Evolutionary conservation across 1,140 invertebrate species (phyloP).

Genomic region (Doryteuthis pealeii): DNA sequence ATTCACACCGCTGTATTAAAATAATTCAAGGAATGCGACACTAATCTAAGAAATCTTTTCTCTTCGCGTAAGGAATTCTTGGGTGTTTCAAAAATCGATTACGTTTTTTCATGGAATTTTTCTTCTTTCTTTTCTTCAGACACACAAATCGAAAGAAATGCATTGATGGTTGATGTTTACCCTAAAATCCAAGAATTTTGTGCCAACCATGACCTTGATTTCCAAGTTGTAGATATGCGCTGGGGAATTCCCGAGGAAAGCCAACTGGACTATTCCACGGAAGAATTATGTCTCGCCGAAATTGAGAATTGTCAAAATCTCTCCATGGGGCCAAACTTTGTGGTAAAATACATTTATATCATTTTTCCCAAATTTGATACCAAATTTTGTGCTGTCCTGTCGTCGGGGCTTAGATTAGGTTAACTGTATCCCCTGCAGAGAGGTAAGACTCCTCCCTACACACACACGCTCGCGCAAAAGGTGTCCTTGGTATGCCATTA

Average conservation of each 20-base stretch:
- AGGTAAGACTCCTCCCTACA: too few species aligned
- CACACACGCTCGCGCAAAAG: too few species aligned
- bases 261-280: slow-evolving; percentile 48
- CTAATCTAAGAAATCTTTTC: too few species aligned
- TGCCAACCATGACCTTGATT: slow-evolving; percentile 42
- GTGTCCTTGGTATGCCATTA: too few species aligned
- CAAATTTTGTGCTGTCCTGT: too few species aligned
- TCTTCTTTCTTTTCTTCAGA: slow-evolving; percentile 33
- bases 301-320: slow-evolving; percentile 53
- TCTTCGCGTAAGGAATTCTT: too few species aligned
- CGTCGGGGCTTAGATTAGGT: too few species aligned
- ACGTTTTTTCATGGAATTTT: too few species aligned
- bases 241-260: slow-evolving; percentile 55
- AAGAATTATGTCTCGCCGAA: slow-evolving; percentile 51
- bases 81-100: too few species aligned
- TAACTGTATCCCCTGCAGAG: too few species aligned
- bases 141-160: slow-evolving; percentile 50
- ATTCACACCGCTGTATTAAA: too few species aligned
- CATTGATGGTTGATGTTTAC: slow-evolving; percentile 38
- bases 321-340: slow-evolving; percentile 58
- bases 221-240: slow-evolving; percentile 57
- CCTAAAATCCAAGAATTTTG: slow-evolving; percentile 47
- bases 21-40: too few species aligned
- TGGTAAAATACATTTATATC: slow-evolving; percentile 38
- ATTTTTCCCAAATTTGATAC: not conserved